Conservation (phyloP, 1,140 invertebrate species). For the Drosophila kurseongensis region DNA sequence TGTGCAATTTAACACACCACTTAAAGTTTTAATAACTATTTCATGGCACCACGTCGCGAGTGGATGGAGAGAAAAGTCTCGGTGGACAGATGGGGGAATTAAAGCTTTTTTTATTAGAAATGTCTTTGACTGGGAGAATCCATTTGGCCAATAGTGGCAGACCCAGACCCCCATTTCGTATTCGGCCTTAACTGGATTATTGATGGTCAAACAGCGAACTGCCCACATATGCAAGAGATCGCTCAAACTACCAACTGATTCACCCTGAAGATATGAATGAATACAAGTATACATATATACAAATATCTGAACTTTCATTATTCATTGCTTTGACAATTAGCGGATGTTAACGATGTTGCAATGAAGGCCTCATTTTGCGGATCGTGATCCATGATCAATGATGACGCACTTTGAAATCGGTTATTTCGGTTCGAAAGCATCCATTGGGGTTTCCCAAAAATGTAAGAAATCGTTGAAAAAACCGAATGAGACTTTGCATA, state of each 20-base stretch:
- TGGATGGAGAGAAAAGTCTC: constrained; percentile 15
- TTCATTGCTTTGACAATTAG: constrained; percentile 46
- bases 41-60: constrained; percentile 17
- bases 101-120: constrained; percentile 27
- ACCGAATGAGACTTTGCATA: constrained; percentile 33
- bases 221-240: constrained; percentile 28
- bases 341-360: constrained; percentile 51
- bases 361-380: constrained; percentile 59
- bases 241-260: constrained; percentile 25
- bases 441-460: constrained; percentile 57
- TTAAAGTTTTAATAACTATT: constrained; percentile 54
- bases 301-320: constrained; percentile 29
- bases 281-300: background rate
- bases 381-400: constrained; percentile 30
- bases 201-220: constrained; percentile 30
- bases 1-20: constrained; percentile 39
- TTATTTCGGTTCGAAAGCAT: constrained; percentile 14
- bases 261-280: constrained; percentile 18
- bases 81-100: constrained; percentile 19
- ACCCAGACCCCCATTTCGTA: constrained; percentile 5
- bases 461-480: constrained; percentile 12
- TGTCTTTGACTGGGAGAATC: constrained; percentile 8
- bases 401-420: constrained; percentile 41
- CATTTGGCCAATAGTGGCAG: constrained; percentile 18
- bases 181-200: constrained; percentile 38